Percentiles rank a stretch among this genome's conserved stretches.
These are phyloP conservation scores for Brachionus asplanchnoidis DNA, from an alignment of 1,140 invertebrate genomes.

Conservation along the genomic window DNA sequence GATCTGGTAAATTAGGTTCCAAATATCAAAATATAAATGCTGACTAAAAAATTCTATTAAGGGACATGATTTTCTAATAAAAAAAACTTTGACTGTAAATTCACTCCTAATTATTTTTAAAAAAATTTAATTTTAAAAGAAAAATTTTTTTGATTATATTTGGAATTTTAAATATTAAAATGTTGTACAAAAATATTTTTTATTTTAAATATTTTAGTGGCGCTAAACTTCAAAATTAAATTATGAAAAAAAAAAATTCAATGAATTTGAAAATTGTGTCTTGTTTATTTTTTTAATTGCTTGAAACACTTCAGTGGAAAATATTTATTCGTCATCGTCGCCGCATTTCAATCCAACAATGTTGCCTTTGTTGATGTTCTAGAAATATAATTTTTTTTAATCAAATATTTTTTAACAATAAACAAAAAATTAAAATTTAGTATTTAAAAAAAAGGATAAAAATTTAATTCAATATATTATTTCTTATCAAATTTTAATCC, in stretches of 20 bases:
- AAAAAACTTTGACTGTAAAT: too few species aligned
- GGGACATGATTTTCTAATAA: too few species aligned
- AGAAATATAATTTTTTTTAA: neutral
- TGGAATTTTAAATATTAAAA: neutral
- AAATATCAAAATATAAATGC: too few species aligned
- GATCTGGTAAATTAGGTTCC: too few species aligned
- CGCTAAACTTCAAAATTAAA: neutral
- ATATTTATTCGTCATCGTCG: neutral
- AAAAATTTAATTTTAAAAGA: too few species aligned
- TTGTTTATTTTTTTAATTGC: neutral
- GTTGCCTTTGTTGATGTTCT: slow-evolving; percentile 5
- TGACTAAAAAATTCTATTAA: too few species aligned
- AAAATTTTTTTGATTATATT: too few species aligned
- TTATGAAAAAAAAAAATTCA: neutral
- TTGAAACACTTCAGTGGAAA: neutral
- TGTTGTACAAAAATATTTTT: neutral
- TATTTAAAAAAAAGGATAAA: neutral
- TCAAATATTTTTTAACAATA: too few species aligned
- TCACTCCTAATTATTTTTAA: too few species aligned
- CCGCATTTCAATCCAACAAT: neutral
- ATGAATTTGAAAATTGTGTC: neutral
- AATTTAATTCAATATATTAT: neutral
- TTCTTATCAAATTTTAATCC: neutral
- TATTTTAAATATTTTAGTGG: neutral
- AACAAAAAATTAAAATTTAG: neutral